Evolutionary conservation across 2,888 invertebrate species (phyloP).

Genomic region (Lepidochitona cinerea): DNA sequence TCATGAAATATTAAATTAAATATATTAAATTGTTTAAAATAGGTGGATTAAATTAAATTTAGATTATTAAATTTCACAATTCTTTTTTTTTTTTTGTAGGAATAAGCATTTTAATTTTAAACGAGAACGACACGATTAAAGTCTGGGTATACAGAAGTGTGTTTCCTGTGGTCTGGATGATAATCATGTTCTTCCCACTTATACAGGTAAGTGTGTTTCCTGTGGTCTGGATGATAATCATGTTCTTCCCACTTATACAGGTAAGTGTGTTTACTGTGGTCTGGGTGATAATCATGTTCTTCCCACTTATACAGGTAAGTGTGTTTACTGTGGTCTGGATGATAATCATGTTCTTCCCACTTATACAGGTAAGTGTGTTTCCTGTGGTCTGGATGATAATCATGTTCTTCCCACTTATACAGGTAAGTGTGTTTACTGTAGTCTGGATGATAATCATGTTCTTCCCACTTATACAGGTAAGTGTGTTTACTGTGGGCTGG

Average conservation of each 20-base stretch:
- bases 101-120: slow-evolving; percentile 60
- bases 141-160: slow-evolving; percentile 63
- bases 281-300: neutral
- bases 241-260: neutral
- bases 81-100: too few species aligned
- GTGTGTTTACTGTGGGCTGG: too few species aligned
- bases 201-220: slow-evolving; percentile 56
- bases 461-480: neutral
- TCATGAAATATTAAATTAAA: too few species aligned
- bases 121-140: slow-evolving; percentile 45
- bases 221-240: too few species aligned
- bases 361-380: neutral
- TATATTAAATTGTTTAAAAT: too few species aligned
- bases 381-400: neutral
- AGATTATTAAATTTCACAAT: too few species aligned
- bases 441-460: neutral
- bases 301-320: neutral
- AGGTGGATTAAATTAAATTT: too few species aligned
- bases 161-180: slow-evolving; percentile 62
- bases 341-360: neutral
- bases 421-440: neutral
- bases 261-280: neutral
- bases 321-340: neutral
- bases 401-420: neutral
- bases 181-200: slow-evolving; percentile 62